Evolutionary conservation across 2,888 invertebrate species (phyloP), one percentile per base, ranked within the genome.

Genomic region (Pemphredon lugubris): DNA sequence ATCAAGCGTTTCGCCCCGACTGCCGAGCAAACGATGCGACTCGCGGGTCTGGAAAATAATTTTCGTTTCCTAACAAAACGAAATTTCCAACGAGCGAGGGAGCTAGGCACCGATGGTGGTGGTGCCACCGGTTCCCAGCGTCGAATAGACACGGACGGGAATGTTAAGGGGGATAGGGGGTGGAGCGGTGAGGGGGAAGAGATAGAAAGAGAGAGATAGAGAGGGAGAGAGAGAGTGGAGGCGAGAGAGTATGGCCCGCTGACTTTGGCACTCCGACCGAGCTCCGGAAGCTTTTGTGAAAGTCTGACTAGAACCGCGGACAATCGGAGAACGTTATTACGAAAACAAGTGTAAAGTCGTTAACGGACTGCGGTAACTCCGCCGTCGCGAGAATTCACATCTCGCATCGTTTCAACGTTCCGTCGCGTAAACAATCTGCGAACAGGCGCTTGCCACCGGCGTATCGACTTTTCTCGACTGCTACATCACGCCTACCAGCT

Each of bases 341-440:
- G 73, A 67, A 60, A 74, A 73, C 73, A 58, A 65, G 73, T 57
- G 74, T 73, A 65, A 73, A 75, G 65, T 75, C 73, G 74, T 75
- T 73, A 73, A 75, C 73, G 57, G 57, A 64, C 61, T 50, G 68
- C 57, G 61, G 65, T 39, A 66, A 73, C 61, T 55, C 65, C 23
- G 26, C 21, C 21, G 48, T 53, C 42, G 61, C 70, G 72, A 74
- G 34, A 68, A 74, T 45, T 65, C 68, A 61, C 42, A n/a, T 57
- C 53, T 55, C 68, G 47, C 66, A 30, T 14, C 55, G 32, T 21
- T 37, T 39, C 42, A 39, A 48, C 61, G 48, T 23, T 48, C 47
- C 68, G 69, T 47, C 61, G 61, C 55, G 59, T 59, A 67, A 72
- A 74, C 67, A 74, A 72, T 72, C 59, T 51, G 44, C 71, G 50